Percentiles rank a stretch among this genome's conserved stretches.
phyloP scores from a whole-genome alignment of 2,888 invertebrate genomes.

The Aproaerema taeniolella region DNA sequence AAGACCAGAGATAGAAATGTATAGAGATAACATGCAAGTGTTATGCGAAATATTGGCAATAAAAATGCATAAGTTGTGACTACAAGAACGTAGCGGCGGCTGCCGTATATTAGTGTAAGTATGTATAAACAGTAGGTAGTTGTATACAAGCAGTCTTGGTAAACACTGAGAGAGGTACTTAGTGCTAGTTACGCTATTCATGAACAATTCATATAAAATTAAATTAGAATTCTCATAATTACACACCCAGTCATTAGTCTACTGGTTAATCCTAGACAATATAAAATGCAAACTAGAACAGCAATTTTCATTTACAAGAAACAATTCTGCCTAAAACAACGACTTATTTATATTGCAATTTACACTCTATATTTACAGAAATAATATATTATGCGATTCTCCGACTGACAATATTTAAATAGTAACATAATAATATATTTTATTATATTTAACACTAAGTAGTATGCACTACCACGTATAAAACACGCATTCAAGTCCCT shows the following conservation, averaged over 20 bases:
- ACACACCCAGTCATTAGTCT: constrained; percentile 56
- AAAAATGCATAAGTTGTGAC: constrained; percentile 75
- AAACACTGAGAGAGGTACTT: constrained; percentile 75
- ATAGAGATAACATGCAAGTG: constrained; percentile 50
- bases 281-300: constrained; percentile 77
- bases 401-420: constrained; percentile 67
- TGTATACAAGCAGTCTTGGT: constrained; percentile 76
- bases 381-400: constrained; percentile 73
- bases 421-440: constrained; percentile 70
- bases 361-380: constrained; percentile 71
- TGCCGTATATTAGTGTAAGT: constrained; percentile 45
- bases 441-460: constrained; percentile 67
- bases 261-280: constrained; percentile 61
- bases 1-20: constrained; percentile 52
- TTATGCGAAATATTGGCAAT: constrained; percentile 66
- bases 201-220: constrained; percentile 69
- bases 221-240: constrained; percentile 60
- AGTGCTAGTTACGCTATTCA: constrained; percentile 62
- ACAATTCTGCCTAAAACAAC: constrained; percentile 71
- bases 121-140: constrained; percentile 65
- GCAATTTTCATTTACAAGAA: constrained; percentile 73
- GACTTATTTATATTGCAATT: constrained; percentile 47
- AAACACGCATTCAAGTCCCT: constrained; percentile 76
- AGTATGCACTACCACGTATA: constrained; percentile 74
- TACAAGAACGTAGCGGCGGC: constrained; percentile 53